Evolutionary conservation across 2,113 vertebrate genomes (phyloP), one percentile per base, ranked within the genome.

Genomic region (Numida meleagris): DNA sequence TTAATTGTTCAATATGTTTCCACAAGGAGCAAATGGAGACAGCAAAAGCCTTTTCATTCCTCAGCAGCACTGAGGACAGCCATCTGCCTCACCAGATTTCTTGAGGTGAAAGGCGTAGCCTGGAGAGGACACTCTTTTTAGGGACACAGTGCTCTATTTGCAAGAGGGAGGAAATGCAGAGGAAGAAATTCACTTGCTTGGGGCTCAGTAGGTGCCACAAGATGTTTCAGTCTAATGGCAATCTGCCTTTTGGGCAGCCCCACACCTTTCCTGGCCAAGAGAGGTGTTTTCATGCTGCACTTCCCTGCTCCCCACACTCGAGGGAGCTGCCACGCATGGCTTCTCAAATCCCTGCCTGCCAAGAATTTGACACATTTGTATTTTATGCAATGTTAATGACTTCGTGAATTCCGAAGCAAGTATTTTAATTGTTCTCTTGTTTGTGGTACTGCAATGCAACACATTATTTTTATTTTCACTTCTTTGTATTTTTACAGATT

Each of bases 401-500:
- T 65, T 90, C 27, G 63, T 78, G 19, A 83, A 88, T 88, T 83
- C 66, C 11, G 18, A 21, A 24, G 61, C 31, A 95, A 95, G 81
- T 68, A 84, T 68, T 94, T 81, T 38, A 67, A 68, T 55, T 46
- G 40, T 50, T 63, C 50, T 78, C 94, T 91, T 75, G 76, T 90
- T 78, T 38, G 36, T 15, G 34, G 68, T 36, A 46, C 50, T 91
- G 1, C 0, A 88, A 34, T 17, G 34, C 38, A 79, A 68, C 24
- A 0, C 12, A 88, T 65, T 88, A 36, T 59, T 89, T 93, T 83
- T 86, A 59, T 53, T 91, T 89, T 77, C 4, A 7, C 29, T 90
- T 75, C 40, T 61, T 84, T 88, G 82, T 93, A 90, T 78, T 95
- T 84, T 86, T 91, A 77, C 27, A 75, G 51, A 81, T 84, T 93